phyloP scores from a whole-genome alignment of 1,140 invertebrate species.

The Drosophila pallidifrons region DNA sequence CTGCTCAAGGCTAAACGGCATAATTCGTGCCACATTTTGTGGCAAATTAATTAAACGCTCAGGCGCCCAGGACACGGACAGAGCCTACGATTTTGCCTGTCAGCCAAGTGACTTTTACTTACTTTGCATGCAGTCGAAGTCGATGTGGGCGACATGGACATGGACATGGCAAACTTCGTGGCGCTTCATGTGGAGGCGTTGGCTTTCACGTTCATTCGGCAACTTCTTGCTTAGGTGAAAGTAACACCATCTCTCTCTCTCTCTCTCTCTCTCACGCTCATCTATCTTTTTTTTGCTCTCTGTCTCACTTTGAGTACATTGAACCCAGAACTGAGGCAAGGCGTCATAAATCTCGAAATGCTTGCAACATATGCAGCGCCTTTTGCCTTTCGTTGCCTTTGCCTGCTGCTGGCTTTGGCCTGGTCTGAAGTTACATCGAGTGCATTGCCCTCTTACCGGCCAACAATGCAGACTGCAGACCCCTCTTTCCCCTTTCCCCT shows the following conservation, averaged over 20 bases:
- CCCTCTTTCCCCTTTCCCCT: background rate
- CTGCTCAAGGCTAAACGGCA: constrained; percentile 25
- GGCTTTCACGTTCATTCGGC: constrained; percentile 70
- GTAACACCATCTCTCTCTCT: constrained; percentile 30
- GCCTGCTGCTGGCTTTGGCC: background rate
- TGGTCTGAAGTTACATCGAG: constrained; percentile 17
- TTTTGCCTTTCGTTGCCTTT: background rate
- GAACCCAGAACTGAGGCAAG: constrained; percentile 45
- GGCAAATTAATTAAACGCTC: constrained; percentile 78
- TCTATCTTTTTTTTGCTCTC: background rate
- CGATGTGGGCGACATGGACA: constrained; percentile 31
- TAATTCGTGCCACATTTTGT: constrained; percentile 67
- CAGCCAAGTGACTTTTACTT: constrained; percentile 81
- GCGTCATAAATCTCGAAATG: constrained; percentile 48
- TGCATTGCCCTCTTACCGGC: constrained; percentile 35
- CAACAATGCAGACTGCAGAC: constrained; percentile 32
- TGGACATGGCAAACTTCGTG: background rate
- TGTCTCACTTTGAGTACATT: constrained; percentile 15
- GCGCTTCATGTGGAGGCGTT: constrained; percentile 55
- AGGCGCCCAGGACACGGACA: constrained; percentile 39
- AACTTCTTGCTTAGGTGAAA: constrained; percentile 62
- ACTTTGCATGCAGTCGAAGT: constrained; percentile 41
- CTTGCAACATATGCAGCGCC: constrained; percentile 28
- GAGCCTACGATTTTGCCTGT: constrained; percentile 61
- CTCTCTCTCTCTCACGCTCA: background rate